Percentiles rank a stretch among this genome's conserved stretches.
These are phyloP conservation scores for Cordilura impudica DNA, from an alignment of 2,888 invertebrate genomes.

Conservation along the genomic window DNA sequence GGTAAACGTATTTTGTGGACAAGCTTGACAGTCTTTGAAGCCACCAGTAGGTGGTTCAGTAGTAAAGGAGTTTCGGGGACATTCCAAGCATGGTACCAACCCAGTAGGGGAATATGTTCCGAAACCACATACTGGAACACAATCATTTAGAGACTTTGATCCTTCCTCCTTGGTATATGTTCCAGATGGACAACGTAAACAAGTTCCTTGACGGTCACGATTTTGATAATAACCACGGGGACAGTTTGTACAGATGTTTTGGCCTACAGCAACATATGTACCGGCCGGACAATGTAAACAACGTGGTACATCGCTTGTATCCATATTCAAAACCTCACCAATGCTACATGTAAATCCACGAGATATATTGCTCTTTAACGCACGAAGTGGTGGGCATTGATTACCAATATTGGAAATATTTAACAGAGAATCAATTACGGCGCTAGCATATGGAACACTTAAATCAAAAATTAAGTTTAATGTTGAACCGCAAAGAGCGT, in stretches of 20 bases:
- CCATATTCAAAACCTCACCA: slow-evolving; percentile 96
- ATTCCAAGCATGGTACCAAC: slow-evolving; percentile 94
- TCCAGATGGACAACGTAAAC: slow-evolving; percentile 93
- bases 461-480: slow-evolving; percentile 95
- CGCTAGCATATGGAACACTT: slow-evolving; percentile 94
- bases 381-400: slow-evolving; percentile 93
- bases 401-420: slow-evolving; percentile 94
- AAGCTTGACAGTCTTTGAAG: slow-evolving; percentile 95
- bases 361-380: slow-evolving; percentile 88
- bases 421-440: slow-evolving; percentile 91
- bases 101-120: slow-evolving; percentile 97
- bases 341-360: slow-evolving; percentile 95
- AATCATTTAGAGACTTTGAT: slow-evolving; percentile 90
- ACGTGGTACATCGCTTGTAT: slow-evolving; percentile 92
- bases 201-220: slow-evolving; percentile 91
- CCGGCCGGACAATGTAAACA: slow-evolving; percentile 98
- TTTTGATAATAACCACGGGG: slow-evolving; percentile 96
- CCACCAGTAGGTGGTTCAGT: slow-evolving; percentile 92
- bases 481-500: slow-evolving; percentile 96
- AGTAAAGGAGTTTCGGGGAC: slow-evolving; percentile 94
- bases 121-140: slow-evolving; percentile 95
- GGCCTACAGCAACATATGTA: slow-evolving; percentile 93
- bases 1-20: slow-evolving; percentile 92
- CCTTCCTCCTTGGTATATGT: slow-evolving; percentile 95
- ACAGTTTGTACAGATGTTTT: slow-evolving; percentile 94